These are phyloP conservation scores for Trichoplusia ni DNA, from an alignment of 1,140 invertebrate genomes.

Conservation along the genomic window DNA sequence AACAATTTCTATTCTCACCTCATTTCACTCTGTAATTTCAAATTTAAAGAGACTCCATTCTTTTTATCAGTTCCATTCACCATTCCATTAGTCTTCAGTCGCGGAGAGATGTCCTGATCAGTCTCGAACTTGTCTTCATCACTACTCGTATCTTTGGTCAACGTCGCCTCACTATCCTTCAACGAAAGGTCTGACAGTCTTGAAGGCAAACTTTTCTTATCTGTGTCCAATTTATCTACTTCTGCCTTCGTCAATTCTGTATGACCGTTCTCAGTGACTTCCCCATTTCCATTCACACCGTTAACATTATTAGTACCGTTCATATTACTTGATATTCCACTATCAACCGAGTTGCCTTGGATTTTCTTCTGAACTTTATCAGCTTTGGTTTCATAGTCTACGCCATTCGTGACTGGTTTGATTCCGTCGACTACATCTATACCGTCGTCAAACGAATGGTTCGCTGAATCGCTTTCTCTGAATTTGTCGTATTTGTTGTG, in stretches of 20 bases:
- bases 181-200: slow-evolving; percentile 68
- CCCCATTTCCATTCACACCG: slow-evolving; percentile 35
- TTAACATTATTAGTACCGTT: slow-evolving; percentile 50
- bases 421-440: slow-evolving; percentile 68
- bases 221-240: slow-evolving; percentile 37
- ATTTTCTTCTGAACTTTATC: slow-evolving; percentile 51
- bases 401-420: slow-evolving; percentile 50
- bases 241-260: slow-evolving; percentile 40
- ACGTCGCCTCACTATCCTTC: slow-evolving; percentile 58
- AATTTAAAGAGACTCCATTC: slow-evolving; percentile 70
- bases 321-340: slow-evolving; percentile 70
- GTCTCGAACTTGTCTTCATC: slow-evolving; percentile 70
- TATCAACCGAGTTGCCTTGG: slow-evolving; percentile 70
- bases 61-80: slow-evolving; percentile 56
- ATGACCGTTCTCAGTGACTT: slow-evolving; percentile 44
- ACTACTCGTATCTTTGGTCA: slow-evolving; percentile 57
- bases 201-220: slow-evolving; percentile 51
- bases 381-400: slow-evolving; percentile 45
- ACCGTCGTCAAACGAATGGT: slow-evolving; percentile 73
- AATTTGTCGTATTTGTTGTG: slow-evolving; percentile 61
- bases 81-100: slow-evolving; percentile 45
- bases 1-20: slow-evolving; percentile 46
- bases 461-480: slow-evolving; percentile 63
- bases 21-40: slow-evolving; percentile 76
- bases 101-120: slow-evolving; percentile 59